Base-by-base conservation (phyloP, 2,888 invertebrate species). In the Agrochola litura region DNA sequence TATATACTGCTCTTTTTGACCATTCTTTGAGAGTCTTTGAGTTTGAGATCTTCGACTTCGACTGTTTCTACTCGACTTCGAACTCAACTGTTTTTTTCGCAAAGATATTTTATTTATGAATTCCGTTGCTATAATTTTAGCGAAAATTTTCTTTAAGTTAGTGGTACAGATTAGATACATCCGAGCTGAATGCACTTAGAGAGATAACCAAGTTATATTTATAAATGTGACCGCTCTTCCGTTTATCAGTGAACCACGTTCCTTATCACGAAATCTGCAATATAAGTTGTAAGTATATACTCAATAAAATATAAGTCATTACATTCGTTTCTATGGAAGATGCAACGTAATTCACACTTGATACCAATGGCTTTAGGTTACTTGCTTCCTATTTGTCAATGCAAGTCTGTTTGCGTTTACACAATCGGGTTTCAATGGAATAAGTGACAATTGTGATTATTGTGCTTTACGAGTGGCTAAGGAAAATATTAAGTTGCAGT, bases 391-490 rank as follows among this genome's bases (percentile, higher is more conserved):
- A 52, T 58, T 67, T 49, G 52, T 65, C 54, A 73, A 77, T 60
- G 52, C 41, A 65, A 68, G 46, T 46, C 22, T 8, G 49, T 63
- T 41, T 60, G 19, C 14, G 25, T 61, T 37, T 37, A 54, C 30
- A 16, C 58, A 56, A 73, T 68, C 58, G 22, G 22, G 43, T 77
- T 76, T 82, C 77, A 77, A 66, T 70, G 64, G 49, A 70, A 58
- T 61, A 19, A 56, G 3, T 70, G 52, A 52, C 64, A 69, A 60
- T 56, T 16, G 54, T 41, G n/a, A 25, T 58, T 54, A 41, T 69
- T 49, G 49, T 60, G 6, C 10, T 78, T 68, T 22, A 54, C 12
- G 12, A 49, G 6, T 30, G 30, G 12, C 4, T 64, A 37, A 52
- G 43, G 43, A 60, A 79, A 52, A 64, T 64, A 63, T 63, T 10